Evolutionary conservation across 2,888 invertebrate genomes (phyloP), one percentile per base, ranked within the genome.

Genomic region (Loripinus fragilis): DNA sequence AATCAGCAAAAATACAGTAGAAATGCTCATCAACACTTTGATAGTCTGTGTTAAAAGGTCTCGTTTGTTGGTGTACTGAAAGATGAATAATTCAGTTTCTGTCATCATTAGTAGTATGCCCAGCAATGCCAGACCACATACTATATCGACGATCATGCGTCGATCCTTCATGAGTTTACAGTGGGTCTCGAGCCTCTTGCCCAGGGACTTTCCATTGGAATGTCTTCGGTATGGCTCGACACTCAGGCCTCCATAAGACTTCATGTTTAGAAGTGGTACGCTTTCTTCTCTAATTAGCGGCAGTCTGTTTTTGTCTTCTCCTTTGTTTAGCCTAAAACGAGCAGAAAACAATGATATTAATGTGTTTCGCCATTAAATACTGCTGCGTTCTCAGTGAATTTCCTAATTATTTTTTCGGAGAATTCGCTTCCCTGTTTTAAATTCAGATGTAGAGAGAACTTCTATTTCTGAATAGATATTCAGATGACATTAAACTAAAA

Each of bases 71-170:
- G 78, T 72, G 17, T 74, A 66, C 33, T 86, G 69, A 12, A 75
- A 76, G 42, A 88, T 86, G 65, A 80, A 89, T n/a, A 90, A 74
- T 67, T 91, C 91, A 2, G 89, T 90, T 81, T 91, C 90, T 7
- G 87, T 74, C 74, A 90, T 83, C 91, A 91, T 90, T n/a, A 90
- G 70, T 0, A 86, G 28, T 33, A 91, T 88, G 33, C 91, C 91
- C 15, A 74, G 41, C 60, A 89, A 66, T 2, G 89, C 90, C 41
- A 89, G 71, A 1, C 78, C 78, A 68, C 90, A 87, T 41, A 88
- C 85, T 30, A 89, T 69, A 71, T 90, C 88, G 17, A 88, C 88
- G 17, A 91, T 80, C 82, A 88, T 85, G 12, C 86, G 80, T 15
- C 89, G 76, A 20, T 80, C 70, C 66, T 85, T 67, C 35, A 87